Evolutionary conservation across 2,113 vertebrate genomes (phyloP).

Genomic region (Vombatus ursinus): DNA sequence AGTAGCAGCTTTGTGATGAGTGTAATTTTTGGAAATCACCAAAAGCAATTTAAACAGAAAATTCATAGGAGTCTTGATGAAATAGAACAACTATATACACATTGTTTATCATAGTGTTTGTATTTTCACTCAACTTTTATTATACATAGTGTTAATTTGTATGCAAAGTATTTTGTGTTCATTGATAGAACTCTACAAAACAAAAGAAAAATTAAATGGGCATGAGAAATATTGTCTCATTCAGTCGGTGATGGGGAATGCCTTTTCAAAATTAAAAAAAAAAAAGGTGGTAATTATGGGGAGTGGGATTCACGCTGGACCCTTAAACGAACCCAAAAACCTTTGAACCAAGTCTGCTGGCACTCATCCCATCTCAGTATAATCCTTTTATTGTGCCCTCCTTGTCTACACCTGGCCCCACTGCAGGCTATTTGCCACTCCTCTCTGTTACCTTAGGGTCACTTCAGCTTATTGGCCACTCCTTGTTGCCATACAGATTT

Average conservation of each 20-base stretch:
- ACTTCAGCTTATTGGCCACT: no score
- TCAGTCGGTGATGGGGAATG: not conserved
- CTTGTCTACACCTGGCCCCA: no score
- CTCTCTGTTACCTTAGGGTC: no score
- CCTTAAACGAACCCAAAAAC: no score
- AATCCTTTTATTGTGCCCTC: no score
- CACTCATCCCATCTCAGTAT: no score
- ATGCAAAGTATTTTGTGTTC: not conserved
- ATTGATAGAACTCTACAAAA: not conserved
- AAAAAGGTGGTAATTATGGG: no score
- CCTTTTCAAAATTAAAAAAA: not conserved
- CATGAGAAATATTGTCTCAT: not conserved
- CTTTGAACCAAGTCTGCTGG: no score
- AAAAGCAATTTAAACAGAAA: conserved; percentile 1
- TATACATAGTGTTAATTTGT: not conserved
- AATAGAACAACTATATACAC: not conserved
- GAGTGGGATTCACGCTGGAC: no score
- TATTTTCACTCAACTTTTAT: not conserved
- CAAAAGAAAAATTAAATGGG: not conserved
- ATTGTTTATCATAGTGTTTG: not conserved
- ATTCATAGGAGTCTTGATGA: not conserved
- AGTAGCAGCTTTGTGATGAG: conserved; percentile 9
- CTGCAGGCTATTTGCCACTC: no score
- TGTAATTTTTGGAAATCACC: conserved; percentile 15
- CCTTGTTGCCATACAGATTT: no score